Base-by-base conservation (phyloP, 92 coral and sea anemone species). In the Muricea muricata region DNA sequence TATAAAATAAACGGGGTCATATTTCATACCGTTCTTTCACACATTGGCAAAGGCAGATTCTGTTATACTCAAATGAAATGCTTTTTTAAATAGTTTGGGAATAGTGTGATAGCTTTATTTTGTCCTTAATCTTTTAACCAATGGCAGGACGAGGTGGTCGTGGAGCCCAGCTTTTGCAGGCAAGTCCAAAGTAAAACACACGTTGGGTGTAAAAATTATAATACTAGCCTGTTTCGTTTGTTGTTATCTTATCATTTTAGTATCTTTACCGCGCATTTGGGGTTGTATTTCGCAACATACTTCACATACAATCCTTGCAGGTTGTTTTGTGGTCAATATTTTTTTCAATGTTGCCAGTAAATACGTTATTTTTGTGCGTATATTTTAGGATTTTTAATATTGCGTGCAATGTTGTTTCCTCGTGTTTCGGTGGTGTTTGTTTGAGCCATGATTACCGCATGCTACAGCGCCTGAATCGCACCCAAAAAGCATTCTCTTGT, bases 141-240 rank as follows among this genome's bases (percentile, higher is more conserved):
- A 94, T 94, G 98, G 95, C 98, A 24, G 98, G 98, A 35, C 89
- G 98, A 29, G 98, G 98, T 21, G 98, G 98, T 77, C 93, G 98
- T 33, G 98, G 98, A 39, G 97, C 98, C 6, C 97, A 97, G 11
- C 93, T 94, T 47, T 76, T 94, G 85, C 97, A 94, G 97, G 98
- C 93, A 91, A 73, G 48, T 30, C 39, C 17, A 37, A 78, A 37
- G 20, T 18, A 46, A 23, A 10, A 30, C 20, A 0, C 13, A 41
- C 34, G 41, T 20, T 57, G 9, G 1, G 39, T 0, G 50, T 11
- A 52, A 18, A 30, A 18, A 52, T 4, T 24, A 3, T 11, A 6
- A 26, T 11, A 30, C 32, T 30, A 4, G 35, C 20, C 70, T 6
- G 5, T n/a, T 7, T 57, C 25, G 30, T 63, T 26, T 63, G 37